Conservation (phyloP, 2,888 invertebrate genomes). For the Uropetala carovei region DNA sequence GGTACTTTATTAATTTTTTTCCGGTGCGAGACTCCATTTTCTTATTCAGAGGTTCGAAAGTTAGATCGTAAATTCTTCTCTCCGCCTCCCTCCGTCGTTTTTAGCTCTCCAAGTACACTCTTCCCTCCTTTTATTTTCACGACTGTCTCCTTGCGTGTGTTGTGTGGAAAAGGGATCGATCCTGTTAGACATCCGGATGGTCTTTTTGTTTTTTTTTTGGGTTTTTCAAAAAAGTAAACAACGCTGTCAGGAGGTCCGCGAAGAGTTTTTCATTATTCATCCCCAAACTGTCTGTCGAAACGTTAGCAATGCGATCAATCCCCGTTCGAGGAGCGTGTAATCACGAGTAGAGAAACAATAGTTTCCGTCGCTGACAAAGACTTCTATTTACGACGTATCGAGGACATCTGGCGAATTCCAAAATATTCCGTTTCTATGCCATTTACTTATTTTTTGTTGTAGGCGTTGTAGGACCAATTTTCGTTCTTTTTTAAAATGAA, state of each 20-base stretch:
- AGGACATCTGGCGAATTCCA: too few species aligned
- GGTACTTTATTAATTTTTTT: background rate
- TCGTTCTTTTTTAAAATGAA: too few species aligned
- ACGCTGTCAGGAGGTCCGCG: background rate
- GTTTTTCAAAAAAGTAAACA: background rate
- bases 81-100: background rate
- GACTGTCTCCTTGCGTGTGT: background rate
- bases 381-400: too few species aligned
- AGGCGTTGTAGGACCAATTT: too few species aligned
- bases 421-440: too few species aligned
- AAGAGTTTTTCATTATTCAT: background rate
- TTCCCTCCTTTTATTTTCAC: background rate
- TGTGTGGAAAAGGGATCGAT: constrained; percentile 20
- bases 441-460: too few species aligned
- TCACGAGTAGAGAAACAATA: too few species aligned
- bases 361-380: too few species aligned
- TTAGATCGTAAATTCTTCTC: background rate
- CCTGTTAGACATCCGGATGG: background rate
- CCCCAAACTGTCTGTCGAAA: background rate
- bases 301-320: background rate
- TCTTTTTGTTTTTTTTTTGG: background rate
- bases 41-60: background rate
- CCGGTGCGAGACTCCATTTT: background rate
- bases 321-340: too few species aligned
- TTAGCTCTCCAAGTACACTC: background rate